Evolutionary conservation across 2,797 vertebrate species (phyloP), one percentile per base, ranked within the genome.

Genomic region (Diplodus puntazzo): DNA sequence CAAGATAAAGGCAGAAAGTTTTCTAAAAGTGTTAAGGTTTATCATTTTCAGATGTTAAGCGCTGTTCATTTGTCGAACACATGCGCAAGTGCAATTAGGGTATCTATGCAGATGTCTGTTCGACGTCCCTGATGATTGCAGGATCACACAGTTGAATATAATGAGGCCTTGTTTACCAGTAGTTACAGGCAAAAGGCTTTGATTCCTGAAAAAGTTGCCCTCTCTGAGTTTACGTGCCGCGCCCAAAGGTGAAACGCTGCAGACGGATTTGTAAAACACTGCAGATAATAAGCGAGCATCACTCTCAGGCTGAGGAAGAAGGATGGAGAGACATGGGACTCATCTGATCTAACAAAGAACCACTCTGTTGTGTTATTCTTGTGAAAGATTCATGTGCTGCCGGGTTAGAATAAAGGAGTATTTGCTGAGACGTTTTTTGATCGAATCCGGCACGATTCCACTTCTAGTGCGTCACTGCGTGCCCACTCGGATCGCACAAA

Each of bases 151-250:
- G 79, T 84, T 64, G 81, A 55, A 91, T 92, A 94, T 93, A 95
- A 95, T 92, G 89, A 94, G 90, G 86, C 88, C 88, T 92, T 90
- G 87, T 92, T 94, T 92, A 91, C 84, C 53, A 54, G 69, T 57
- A 69, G 91, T 91, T 87, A 66, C 82, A 86, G 72, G 82, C 82
- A 30, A 88, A 81, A 78, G 16, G 48, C 83, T 91, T 86, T 89
- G 84, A 93, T 89, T 89, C 62, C 75, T 16, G 23, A 53, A 67
- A 89, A 89, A 83, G 60, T 83, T 80, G 70, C 69, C 80, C 79
- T 89, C 65, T 78, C 58, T 17, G 46, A 85, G 78, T 81, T 80
- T 82, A 23, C 71, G 65, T 16, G 79, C 78, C 7, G 4, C 57
- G 73, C 75, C 80, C 82, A 84, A 87, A 92, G 89, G 82, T 87